Percentiles rank a stretch among this genome's conserved stretches.
Evolutionary conservation across 2,888 invertebrate genomes (phyloP).

Genomic region (Camptogramma bilineatum): DNA sequence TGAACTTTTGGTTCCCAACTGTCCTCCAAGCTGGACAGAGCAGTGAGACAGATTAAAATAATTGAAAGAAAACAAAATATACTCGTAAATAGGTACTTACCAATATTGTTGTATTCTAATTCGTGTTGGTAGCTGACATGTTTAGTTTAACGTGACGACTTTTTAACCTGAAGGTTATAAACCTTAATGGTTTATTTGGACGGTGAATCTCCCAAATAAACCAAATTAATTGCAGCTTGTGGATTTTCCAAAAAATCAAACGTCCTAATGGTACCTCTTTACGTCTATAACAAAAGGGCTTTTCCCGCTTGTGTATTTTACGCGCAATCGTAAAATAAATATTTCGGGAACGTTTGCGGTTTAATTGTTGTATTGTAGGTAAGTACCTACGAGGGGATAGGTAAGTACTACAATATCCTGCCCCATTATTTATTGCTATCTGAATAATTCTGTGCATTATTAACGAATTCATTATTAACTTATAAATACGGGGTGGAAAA

Average conservation of each 20-base stretch:
- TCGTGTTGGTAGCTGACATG: no score
- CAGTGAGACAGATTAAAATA: no score
- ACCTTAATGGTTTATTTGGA: no score
- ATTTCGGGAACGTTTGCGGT: constrained; percentile 4
- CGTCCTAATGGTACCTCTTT: neutral
- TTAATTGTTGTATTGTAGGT: constrained; percentile 2
- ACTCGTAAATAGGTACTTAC: no score
- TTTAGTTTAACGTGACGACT: no score
- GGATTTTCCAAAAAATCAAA: neutral
- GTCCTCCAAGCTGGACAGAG: no score
- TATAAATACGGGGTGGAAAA: no score
- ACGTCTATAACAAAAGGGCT: neutral
- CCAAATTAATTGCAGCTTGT: neutral
- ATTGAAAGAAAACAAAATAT: no score
- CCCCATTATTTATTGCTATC: neutral
- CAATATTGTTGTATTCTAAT: no score
- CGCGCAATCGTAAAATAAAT: constrained; percentile 6
- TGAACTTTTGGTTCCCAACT: no score
- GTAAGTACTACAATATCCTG: neutral
- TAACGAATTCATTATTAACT: neutral
- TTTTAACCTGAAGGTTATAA: no score
- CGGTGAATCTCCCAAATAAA: no score
- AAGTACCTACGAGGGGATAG: neutral
- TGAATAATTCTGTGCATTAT: neutral
- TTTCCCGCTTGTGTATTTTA: constrained; percentile 11